phyloP scores from a whole-genome alignment of 2,888 invertebrate species.

The Phasia obesa region DNA sequence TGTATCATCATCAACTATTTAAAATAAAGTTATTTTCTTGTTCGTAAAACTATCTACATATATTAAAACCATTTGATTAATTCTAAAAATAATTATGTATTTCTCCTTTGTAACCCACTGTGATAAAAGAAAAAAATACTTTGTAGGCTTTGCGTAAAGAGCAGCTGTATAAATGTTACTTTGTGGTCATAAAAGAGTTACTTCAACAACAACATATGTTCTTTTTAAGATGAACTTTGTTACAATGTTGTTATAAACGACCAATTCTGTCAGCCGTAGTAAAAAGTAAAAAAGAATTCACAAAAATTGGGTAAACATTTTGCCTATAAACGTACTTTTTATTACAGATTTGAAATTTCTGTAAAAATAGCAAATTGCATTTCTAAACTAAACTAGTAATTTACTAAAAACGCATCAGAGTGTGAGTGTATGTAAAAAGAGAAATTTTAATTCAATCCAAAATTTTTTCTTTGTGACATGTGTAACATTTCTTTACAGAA shows the following conservation, averaged over 20 bases:
- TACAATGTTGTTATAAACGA: constrained; percentile 30
- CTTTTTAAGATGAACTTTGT: constrained; percentile 37
- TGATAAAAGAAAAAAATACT: constrained; percentile 1
- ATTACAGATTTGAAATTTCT: constrained; percentile 5
- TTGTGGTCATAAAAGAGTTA: constrained; percentile 60
- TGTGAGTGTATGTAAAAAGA: background rate
- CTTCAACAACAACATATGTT: constrained; percentile 34
- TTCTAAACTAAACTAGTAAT: constrained; percentile 27
- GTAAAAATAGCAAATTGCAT: background rate
- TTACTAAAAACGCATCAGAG: background rate
- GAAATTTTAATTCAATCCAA: constrained; percentile 27
- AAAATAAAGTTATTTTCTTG: too few species aligned
- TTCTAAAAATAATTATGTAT: too few species aligned
- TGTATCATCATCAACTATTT: too few species aligned
- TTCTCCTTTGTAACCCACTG: too few species aligned
- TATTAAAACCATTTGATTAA: too few species aligned
- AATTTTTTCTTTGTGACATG: too few species aligned
- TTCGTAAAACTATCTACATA: too few species aligned
- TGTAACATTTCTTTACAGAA: background rate
- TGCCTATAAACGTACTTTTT: background rate
- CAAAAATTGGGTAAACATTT: constrained; percentile 18
- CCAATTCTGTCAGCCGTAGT: too few species aligned
- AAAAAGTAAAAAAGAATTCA: too few species aligned
- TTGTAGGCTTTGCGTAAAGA: constrained; percentile 35
- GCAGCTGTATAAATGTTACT: constrained; percentile 67